Base-by-base conservation (phyloP, 2,888 invertebrate species). In the Morpho achilles region DNA sequence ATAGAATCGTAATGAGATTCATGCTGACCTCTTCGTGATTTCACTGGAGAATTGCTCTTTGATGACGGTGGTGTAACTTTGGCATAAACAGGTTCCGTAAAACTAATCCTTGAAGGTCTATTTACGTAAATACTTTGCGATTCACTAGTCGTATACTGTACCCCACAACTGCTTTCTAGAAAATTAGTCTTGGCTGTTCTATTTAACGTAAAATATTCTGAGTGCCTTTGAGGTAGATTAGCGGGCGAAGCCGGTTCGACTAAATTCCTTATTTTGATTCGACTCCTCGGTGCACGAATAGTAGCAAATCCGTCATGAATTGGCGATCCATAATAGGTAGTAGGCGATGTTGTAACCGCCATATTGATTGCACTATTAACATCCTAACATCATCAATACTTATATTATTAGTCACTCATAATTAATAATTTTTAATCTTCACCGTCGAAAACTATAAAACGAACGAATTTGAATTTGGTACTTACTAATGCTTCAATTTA, bases 301-400 rank as follows among this genome's bases (percentile, higher is more conserved):
- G 96, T 97, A 54, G 96, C 96, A 84, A 96, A 97, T 58, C 96
- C 96, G 82, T 97, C 96, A 82, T 96, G 94, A 54, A 96, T 93
- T 60, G 94, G 93, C 56, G 93, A 84, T 56, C 87, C 87, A 72
- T 88, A 86, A 73, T 82, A 89, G 53, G 83, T 83, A 56, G 82
- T 75, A 41, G 61, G 61, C 44, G 90, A 86, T 58, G 88, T 87
- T 16, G 89, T 88, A 56, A 88, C 87, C 54, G 90, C 89, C 89
- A 72, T 76, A 44, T 66, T 65, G 42, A 7, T 39, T 9, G n/a
- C 45, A 48, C 45, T 57, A 46, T 57, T 50, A 53, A 57, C 45
- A 58, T 16, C 39, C 42, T 53, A 53, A 47, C 50, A 56, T 50
- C 53, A n/a, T 50, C 10, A 23, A 5, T 39, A n/a, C 22, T 42